Conservation (phyloP, 2,888 invertebrate species). For the Xylota segnis region DNA sequence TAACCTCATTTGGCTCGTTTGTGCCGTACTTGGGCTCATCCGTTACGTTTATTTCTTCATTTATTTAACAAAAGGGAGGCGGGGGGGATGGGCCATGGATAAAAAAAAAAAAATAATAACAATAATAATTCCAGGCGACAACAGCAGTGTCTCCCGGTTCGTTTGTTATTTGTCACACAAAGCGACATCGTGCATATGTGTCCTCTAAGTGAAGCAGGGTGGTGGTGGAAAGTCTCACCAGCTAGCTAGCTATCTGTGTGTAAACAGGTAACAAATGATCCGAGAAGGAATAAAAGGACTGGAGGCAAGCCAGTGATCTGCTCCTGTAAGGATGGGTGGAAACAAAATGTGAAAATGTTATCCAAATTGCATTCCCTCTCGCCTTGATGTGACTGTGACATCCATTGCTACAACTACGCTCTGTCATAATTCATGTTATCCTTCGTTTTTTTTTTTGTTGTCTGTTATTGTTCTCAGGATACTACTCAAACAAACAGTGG, state of each 20-base stretch:
- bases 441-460: background rate
- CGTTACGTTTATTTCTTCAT: conserved; percentile 66
- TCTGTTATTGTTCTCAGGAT: conserved; percentile 55
- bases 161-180: conserved; percentile 52
- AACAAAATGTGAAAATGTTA: conserved; percentile 59
- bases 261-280: conserved; percentile 73
- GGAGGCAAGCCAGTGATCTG: conserved; percentile 47
- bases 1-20: conserved; percentile 75
- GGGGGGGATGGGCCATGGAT: conserved; percentile 54
- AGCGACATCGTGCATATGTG: conserved; percentile 59
- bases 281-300: conserved; percentile 57
- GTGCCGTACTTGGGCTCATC: conserved; percentile 68
- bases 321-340: conserved; percentile 15
- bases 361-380: conserved; percentile 60
- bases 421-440: conserved; percentile 73
- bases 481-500: conserved; percentile 50
- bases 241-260: conserved; percentile 18
- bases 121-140: conserved; percentile 72
- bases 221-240: conserved; percentile 43
- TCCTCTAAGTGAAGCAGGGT: conserved; percentile 38
- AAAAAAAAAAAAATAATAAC: conserved; percentile 61
- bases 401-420: conserved; percentile 53
- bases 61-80: conserved; percentile 56
- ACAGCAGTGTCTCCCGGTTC: conserved; percentile 60
- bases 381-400: conserved; percentile 60